phyloP scores from a whole-genome alignment of 2,797 vertebrate genomes.

The Agapornis canus region DNA sequence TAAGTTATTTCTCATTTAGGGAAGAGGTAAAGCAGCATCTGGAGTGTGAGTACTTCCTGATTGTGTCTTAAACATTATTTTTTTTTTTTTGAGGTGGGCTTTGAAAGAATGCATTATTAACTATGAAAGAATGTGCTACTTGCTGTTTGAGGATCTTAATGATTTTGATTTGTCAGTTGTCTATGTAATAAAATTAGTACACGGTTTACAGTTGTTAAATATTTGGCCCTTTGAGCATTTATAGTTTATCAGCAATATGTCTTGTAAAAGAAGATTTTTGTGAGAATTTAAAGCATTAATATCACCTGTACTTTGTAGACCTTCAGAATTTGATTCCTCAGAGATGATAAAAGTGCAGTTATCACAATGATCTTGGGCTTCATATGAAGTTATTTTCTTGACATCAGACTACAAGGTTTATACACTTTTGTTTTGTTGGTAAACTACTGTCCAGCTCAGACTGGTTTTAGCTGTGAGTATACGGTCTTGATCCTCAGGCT shows the following conservation, averaged over 20 bases:
- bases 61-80: not conserved
- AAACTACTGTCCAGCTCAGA: not conserved
- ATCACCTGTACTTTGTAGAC: not conserved
- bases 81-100: not conserved
- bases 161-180: not conserved
- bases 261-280: not conserved
- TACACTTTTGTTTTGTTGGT: conserved; percentile 1
- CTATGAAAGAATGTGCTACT: not conserved
- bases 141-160: not conserved
- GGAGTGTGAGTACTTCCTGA: not conserved
- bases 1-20: conserved; percentile 49
- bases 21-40: not conserved
- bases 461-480: conserved; percentile 16
- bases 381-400: not conserved
- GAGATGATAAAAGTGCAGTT: not conserved
- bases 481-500: conserved; percentile 4
- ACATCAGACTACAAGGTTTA: not conserved
- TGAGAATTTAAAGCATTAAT: not conserved
- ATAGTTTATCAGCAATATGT: not conserved
- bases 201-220: not conserved
- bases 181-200: rapidly evolving
- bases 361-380: not conserved
- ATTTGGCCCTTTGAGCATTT: not conserved
- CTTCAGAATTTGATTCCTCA: not conserved
- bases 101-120: not conserved